These are phyloP conservation scores for Cynodonichthys magdalenae DNA, from an alignment of 2,797 vertebrate genomes.

Conservation along the genomic window DNA sequence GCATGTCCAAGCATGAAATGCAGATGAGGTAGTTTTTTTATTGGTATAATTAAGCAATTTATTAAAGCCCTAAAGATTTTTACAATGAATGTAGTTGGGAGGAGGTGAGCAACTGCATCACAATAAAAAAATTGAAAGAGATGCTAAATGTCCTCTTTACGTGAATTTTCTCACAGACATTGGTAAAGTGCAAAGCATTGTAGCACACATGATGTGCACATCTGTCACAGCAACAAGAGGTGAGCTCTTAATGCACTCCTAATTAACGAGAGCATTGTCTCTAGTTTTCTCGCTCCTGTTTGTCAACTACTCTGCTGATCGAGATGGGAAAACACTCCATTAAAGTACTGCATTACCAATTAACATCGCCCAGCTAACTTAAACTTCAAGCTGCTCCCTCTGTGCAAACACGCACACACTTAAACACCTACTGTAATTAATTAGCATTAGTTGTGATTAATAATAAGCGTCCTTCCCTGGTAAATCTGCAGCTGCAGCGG, in stretches of 20 bases:
- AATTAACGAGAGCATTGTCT: conserved; percentile 80
- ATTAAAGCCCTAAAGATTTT: neutral
- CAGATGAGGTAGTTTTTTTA: too few relatives aligned
- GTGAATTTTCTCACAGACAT: conserved; percentile 12
- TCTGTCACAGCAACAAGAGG: conserved; percentile 24
- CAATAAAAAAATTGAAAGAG: neutral
- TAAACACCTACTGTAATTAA: conserved; percentile 88
- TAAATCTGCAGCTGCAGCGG: conserved; percentile 88
- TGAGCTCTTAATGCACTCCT: conserved; percentile 66
- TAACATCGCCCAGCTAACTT: conserved; percentile 89
- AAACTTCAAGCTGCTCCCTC: conserved; percentile 81
- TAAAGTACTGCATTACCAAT: conserved; percentile 86
- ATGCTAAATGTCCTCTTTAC: neutral
- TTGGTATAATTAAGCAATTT: too few relatives aligned
- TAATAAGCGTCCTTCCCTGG: conserved; percentile 94
- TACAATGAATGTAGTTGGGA: neutral
- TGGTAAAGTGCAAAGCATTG: conserved; percentile 16
- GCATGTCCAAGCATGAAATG: too few relatives aligned
- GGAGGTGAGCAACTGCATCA: neutral
- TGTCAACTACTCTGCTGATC: conserved; percentile 66
- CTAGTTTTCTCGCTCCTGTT: conserved; percentile 64
- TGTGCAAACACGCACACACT: conserved; percentile 60
- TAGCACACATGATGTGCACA: neutral
- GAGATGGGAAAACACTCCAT: conserved; percentile 84
- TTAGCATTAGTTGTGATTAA: conserved; percentile 99